These are phyloP conservation scores for Diphyllodes magnificus DNA, from an alignment of 2,113 vertebrate genomes.

Conservation along the genomic window DNA sequence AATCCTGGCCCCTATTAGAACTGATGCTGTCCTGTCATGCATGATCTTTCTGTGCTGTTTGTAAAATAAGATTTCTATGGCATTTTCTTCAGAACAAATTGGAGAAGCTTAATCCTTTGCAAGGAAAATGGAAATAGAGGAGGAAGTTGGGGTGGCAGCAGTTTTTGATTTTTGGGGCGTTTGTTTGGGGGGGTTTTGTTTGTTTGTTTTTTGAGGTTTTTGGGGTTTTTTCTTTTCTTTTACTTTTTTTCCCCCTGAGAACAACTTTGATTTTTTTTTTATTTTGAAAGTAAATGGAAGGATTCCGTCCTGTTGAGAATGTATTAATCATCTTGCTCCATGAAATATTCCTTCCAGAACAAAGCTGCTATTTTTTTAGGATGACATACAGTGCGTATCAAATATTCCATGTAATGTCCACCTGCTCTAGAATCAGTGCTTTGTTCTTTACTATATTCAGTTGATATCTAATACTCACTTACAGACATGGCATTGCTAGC, in stretches of 20 bases:
- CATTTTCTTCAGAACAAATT: not conserved
- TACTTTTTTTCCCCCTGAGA: not conserved
- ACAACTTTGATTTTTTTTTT: not conserved
- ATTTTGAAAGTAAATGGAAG: not conserved
- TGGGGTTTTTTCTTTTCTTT: not conserved
- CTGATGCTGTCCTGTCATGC: not conserved
- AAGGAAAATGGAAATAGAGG: not conserved
- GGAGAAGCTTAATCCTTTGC: not conserved
- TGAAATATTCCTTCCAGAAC: not conserved
- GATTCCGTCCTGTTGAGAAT: not conserved
- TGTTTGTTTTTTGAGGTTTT: not conserved
- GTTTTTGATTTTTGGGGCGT: not conserved
- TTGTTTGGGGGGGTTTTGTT: not conserved
- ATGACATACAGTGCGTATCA: not conserved
- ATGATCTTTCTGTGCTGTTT: not conserved
- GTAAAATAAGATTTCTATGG: not conserved
- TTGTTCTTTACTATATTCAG: not conserved
- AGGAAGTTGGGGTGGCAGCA: not conserved
- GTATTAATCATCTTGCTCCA: not conserved
- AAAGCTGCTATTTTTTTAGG: not conserved
- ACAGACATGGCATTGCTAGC: not conserved
- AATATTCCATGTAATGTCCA: not conserved
- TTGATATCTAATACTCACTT: not conserved
- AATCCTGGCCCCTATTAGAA: not conserved
- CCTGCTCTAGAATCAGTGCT: not conserved